These are phyloP conservation scores for Pterobdella sp. DNA, from an alignment of 2,888 invertebrate genomes.

Conservation along the genomic window DNA sequence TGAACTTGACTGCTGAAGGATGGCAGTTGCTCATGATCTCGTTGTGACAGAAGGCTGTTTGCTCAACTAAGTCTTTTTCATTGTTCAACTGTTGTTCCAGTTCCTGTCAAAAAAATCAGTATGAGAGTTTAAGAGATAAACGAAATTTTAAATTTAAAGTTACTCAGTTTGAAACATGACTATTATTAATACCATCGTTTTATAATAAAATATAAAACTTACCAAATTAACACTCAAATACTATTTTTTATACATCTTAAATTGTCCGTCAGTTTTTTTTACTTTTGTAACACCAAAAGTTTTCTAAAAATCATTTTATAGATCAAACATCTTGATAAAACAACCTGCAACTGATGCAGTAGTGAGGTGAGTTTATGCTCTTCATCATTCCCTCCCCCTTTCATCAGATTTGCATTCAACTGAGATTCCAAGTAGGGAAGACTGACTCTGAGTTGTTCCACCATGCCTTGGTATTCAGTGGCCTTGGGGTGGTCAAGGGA, in stretches of 20 bases:
- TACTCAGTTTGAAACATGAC: too few species aligned
- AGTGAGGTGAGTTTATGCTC: conserved; percentile 47
- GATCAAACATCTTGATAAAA: too few species aligned
- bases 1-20: conserved; percentile 49
- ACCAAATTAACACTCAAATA: too few species aligned
- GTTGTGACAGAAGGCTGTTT: conserved; percentile 39
- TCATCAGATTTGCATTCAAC: conserved; percentile 41
- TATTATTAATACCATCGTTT: too few species aligned
- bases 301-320: too few species aligned
- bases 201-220: not conserved
- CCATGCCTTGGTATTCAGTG: conserved; percentile 49
- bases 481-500: conserved; percentile 40
- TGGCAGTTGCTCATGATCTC: conserved; percentile 49
- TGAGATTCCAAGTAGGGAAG: conserved; percentile 49
- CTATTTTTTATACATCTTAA: too few species aligned
- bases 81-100: not conserved
- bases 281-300: too few species aligned
- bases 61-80: not conserved
- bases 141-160: not conserved
- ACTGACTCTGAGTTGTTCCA: conserved; percentile 48
- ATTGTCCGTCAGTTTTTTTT: too few species aligned
- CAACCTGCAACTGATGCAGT: conserved; percentile 50
- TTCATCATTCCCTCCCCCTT: conserved; percentile 47
- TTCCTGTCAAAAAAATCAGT: not conserved
- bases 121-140: not conserved